Evolutionary conservation across 2,888 invertebrate species (phyloP).

Genomic region (Aspidapion aeneum): DNA sequence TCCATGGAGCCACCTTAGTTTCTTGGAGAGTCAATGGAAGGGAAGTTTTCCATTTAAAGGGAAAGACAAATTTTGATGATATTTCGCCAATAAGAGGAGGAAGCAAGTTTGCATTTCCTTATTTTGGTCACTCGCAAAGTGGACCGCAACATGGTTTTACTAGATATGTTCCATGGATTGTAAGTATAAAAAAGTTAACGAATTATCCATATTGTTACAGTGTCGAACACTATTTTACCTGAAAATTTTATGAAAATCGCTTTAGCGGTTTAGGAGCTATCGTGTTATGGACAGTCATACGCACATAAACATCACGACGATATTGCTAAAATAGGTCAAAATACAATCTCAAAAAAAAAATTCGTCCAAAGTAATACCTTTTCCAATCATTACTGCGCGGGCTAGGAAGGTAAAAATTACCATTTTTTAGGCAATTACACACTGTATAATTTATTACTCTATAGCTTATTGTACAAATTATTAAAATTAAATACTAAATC

Average conservation of each 20-base stretch:
- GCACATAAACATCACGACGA: no score
- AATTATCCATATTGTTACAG: no score
- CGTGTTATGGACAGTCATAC: not conserved
- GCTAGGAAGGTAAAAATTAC: no score
- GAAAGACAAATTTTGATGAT: slow-evolving; percentile 4
- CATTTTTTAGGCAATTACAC: no score
- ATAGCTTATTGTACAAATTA: no score
- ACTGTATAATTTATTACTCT: no score
- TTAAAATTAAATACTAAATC: no score
- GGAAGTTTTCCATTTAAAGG: slow-evolving; percentile 21
- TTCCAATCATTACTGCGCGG: no score
- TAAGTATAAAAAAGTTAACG: no score
- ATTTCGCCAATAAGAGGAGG: slow-evolving; percentile 20
- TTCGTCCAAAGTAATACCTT: no score
- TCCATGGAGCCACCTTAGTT: slow-evolving; percentile 27
- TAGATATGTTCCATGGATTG: slow-evolving; percentile 25
- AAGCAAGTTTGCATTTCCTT: slow-evolving; percentile 25
- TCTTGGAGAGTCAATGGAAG: slow-evolving; percentile 29
- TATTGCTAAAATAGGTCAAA: no score
- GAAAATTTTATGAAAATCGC: not conserved
- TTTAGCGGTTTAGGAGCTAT: not conserved
- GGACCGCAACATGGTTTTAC: slow-evolving; percentile 27
- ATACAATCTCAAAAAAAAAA: no score
- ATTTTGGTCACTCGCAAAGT: slow-evolving; percentile 15
- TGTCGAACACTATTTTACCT: not conserved